Base-by-base conservation (phyloP, 2,888 invertebrate species). In the Protodeltote pygarga region DNA sequence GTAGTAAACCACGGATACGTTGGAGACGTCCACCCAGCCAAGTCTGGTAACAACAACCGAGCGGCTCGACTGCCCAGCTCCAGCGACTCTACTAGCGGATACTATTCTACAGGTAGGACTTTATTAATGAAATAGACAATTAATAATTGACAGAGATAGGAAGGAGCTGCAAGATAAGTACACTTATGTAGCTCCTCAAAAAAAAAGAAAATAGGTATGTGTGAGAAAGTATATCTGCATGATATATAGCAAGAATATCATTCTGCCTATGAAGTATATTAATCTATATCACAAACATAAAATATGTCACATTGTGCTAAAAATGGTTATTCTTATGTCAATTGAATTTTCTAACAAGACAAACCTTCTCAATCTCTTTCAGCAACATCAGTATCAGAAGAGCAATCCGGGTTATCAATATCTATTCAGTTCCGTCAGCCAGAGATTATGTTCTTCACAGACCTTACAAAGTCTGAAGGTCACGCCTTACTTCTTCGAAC, bases 381-480 rank as follows among this genome's bases (percentile, higher is more conserved):
- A 93, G 87, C 93, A 65, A 79, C 91, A 69, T 83, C 91, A 68
- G 73, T 93, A 66, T 83, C 85, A 20, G 92, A 92, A 61, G 92
- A 92, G 6, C 75, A 81, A 16, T 87, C 89, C 66, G 95, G 95
- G 29, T 83, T 96, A 16, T 94, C 95, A 1, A 86, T 97, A 59
- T 95, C 95, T 0, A 88, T 96, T 14, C 94, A 95, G 69, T 93
- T 96, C 65, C 94, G 96, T 17, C 94, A 95, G 73, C 96, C 97
- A 0, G 96, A 97, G 83, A 90, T 97, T 33, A 94, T 96, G 84
- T 93, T 97, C 65, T 94, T 95, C 75, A 95, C 95, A 0, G 94
- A 94, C 65, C 86, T 93, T n/a, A 93, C 92, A 5, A 93, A 93
- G 24, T 93, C 93, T 13, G 94, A 93, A 25, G 94, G 94, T 1